These are phyloP conservation scores for Mormoops blainvillei DNA, from an alignment of 2,113 vertebrate species.

Conservation along the genomic window DNA sequence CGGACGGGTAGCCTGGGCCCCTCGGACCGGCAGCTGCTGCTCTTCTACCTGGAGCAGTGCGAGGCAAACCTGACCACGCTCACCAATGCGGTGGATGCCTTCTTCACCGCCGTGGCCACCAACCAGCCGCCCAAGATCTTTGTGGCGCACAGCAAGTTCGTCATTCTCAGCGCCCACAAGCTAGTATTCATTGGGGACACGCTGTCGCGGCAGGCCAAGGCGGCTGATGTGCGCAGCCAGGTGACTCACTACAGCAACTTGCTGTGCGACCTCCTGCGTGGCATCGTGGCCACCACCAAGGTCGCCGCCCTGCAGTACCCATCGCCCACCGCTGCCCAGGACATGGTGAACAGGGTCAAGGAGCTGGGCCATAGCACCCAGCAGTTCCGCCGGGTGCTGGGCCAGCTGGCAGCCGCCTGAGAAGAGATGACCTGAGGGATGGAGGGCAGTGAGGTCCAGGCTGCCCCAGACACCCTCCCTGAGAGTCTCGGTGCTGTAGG, in stretches of 20 bases:
- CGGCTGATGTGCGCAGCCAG: constrained; percentile 88
- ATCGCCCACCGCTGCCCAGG: constrained; percentile 85
- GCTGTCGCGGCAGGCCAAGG: constrained; percentile 93
- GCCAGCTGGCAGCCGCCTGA: constrained; percentile 91
- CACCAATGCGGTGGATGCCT: constrained; percentile 93
- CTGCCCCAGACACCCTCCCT: neutral
- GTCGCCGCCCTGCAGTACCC: constrained; percentile 94
- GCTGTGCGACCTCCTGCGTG: constrained; percentile 95
- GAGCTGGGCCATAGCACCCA: constrained; percentile 93
- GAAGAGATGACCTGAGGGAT: neutral
- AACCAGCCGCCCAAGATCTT: constrained; percentile 98
- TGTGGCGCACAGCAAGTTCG: constrained; percentile 97
- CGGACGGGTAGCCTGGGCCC: constrained; percentile 75
- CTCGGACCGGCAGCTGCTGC: constrained; percentile 92
- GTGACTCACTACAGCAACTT: constrained; percentile 95
- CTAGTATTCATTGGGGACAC: constrained; percentile 98
- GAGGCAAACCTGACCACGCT: constrained; percentile 94
- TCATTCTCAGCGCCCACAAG: constrained; percentile 98
- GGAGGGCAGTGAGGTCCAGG: fast-evolving
- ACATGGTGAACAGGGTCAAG: constrained; percentile 94
- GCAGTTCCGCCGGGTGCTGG: constrained; percentile 92
- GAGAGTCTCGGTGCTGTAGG: neutral
- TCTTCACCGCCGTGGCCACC: constrained; percentile 90
- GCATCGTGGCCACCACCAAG: constrained; percentile 95
- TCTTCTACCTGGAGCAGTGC: constrained; percentile 97